A percentile compares a stretch with the other conserved stretches of the same genome.
These are phyloP conservation scores for Aleiodes testaceus DNA, from an alignment of 2,888 invertebrate species.

Conservation along the genomic window DNA sequence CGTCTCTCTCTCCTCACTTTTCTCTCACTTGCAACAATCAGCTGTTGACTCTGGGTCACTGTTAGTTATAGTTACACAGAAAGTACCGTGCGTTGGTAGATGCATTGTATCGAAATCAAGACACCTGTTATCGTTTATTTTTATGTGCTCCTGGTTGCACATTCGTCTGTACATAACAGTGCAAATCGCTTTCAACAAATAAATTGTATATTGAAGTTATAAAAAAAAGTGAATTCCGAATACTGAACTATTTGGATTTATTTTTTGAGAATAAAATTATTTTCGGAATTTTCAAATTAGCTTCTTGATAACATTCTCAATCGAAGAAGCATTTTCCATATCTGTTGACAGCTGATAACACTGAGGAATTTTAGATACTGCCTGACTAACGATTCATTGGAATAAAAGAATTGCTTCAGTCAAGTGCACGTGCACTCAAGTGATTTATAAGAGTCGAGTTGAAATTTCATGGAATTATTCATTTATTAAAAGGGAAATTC, in stretches of 20 bases:
- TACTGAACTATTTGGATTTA: too few relatives aligned
- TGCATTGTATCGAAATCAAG: too few relatives aligned
- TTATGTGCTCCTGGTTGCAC: not conserved
- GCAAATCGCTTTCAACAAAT: not conserved
- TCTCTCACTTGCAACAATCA: not conserved
- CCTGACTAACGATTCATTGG: not conserved
- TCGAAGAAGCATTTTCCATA: not conserved
- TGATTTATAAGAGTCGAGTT: not conserved
- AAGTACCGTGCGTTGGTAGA: not conserved
- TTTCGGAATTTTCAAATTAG: too few relatives aligned
- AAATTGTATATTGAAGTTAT: too few relatives aligned
- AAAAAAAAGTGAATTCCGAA: too few relatives aligned
- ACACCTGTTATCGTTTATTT: slow-evolving; percentile 25
- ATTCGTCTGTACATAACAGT: not conserved
- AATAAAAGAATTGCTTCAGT: not conserved
- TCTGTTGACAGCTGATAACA: not conserved
- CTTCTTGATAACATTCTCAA: too few relatives aligned
- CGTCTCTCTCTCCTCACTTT: not conserved
- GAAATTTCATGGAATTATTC: not conserved
- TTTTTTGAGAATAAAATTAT: not conserved
- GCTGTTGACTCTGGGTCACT: slow-evolving; percentile 14
- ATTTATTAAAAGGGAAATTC: not conserved
- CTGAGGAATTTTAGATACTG: too few relatives aligned
- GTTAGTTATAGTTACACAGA: not conserved
- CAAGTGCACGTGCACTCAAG: not conserved